A percentile compares a stretch with the other conserved stretches of the same genome.
Conservation (phyloP, 2,797 vertebrate species). For the Hippocampus kuda region DNA sequence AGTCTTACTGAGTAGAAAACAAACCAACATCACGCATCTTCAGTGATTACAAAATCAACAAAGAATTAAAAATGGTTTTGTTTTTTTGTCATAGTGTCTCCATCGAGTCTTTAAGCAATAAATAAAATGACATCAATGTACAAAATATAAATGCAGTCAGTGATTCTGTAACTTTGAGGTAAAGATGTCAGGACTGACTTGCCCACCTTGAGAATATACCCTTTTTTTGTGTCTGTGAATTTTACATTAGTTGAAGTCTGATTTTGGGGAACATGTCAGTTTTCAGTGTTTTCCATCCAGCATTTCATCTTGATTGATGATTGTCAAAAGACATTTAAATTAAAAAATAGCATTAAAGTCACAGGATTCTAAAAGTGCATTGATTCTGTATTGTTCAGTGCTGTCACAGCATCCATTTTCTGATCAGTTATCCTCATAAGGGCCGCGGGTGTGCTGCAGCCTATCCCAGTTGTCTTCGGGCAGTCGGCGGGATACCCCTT, state of each 20-base stretch:
- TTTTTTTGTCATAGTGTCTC: not conserved
- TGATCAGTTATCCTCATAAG: too few relatives aligned
- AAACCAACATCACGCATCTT: not conserved
- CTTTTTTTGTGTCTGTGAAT: not conserved
- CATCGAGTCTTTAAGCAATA: too few relatives aligned
- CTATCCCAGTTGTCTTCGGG: too few relatives aligned
- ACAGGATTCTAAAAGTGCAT: not conserved
- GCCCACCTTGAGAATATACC: not conserved
- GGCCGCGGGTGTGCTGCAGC: too few relatives aligned
- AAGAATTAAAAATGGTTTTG: not conserved
- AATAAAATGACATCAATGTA: not conserved
- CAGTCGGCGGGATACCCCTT: too few relatives aligned
- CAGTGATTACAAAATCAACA: not conserved
- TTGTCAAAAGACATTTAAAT: not conserved
- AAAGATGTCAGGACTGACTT: not conserved
- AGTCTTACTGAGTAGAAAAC: not conserved
- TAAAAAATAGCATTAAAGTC: not conserved
- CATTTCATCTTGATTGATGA: not conserved
- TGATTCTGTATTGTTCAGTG: not conserved
- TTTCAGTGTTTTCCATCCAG: not conserved
- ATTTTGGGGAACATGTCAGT: not conserved
- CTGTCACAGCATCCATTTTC: not conserved
- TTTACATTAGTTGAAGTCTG: not conserved
- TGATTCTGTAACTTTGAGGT: not conserved
- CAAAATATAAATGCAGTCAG: not conserved